A percentile compares a stretch with the other conserved stretches of the same genome.
Evolutionary conservation across 2,888 invertebrate species (phyloP).

Genomic region (Polyploca ridens): DNA sequence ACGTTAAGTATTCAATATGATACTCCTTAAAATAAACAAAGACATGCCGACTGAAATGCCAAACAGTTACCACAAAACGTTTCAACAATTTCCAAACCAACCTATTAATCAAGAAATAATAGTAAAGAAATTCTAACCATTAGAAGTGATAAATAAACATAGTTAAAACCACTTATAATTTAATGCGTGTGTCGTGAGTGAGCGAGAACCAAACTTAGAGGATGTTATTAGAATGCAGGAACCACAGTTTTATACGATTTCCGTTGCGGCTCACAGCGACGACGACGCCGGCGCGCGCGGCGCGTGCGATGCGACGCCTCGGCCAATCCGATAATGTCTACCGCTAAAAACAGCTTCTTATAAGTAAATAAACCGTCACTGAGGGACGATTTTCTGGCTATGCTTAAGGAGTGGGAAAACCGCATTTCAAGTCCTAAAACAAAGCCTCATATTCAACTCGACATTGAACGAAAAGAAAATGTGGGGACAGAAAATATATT

Average conservation of each 20-base stretch:
- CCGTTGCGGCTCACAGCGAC: constrained; percentile 41
- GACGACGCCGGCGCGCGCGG: neutral
- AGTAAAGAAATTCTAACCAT: neutral
- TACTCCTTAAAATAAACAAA: neutral
- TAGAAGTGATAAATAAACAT: constrained; percentile 3
- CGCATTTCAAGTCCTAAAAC: too few species aligned
- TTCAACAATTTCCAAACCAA: neutral
- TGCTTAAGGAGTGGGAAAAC: too few species aligned
- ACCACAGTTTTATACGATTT: constrained; percentile 58
- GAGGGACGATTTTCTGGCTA: too few species aligned
- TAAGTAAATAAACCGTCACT: too few species aligned
- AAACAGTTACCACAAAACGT: neutral
- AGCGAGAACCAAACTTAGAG: constrained; percentile 18
- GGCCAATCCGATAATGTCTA: too few species aligned
- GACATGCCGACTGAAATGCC: neutral
- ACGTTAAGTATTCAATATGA: too few species aligned
- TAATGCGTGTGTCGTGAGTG: neutral
- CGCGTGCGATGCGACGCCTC: too few species aligned
- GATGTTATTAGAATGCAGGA: constrained; percentile 51
- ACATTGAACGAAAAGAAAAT: too few species aligned
- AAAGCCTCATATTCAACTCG: too few species aligned
- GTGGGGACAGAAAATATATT: too few species aligned
- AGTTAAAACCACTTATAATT: constrained; percentile 5
- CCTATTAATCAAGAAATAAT: neutral
- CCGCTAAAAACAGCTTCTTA: too few species aligned